Evolutionary conservation across 2,797 vertebrate genomes (phyloP), one percentile per base, ranked within the genome.

Genomic region (Hoplostethus mediterraneus): DNA sequence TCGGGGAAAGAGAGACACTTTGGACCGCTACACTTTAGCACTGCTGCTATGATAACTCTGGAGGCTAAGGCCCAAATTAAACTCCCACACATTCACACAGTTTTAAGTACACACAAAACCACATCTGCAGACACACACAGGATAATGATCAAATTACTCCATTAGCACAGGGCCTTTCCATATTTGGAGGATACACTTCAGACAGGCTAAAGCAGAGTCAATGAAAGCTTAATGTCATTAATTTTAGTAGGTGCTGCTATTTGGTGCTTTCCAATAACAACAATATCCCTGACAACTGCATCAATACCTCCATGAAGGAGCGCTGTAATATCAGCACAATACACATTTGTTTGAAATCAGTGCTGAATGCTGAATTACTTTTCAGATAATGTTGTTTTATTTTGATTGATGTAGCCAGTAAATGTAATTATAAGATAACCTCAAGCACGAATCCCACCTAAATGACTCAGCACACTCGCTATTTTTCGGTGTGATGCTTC

Each of bases 1-100:
- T 65, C 66, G 54, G 28, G 51, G 67, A 70, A 62, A 55, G 54
- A 74, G 58, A 53, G 49, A 48, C 38, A 38, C 44, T 53, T 44
- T 45, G 38, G 52, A 28, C 11, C 30, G 33, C 61, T 63, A 16
- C 30, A 63, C 61, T 63, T 49, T 38, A 36, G 61, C 44, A 28
- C 42, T 17, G 54, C 31, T 56, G 54, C 16, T 55, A 48, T 21
- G 17, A 25, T 45, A 11, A 16, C 44, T 30, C 59, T 47, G 14
- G 30, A 28, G 38, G 38, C 38, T 5, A 40, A 7, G 54, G 12
- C 13, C 53, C 8, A 55, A 55, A 54, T 31, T 54, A 31, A 17
- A 51, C 17, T 21, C 38, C 1, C 38, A 40, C 9, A 40, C 38
- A 40, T 2, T 8, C 38, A 10, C 9, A 40, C 38, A 36, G 6